phyloP scores from a whole-genome alignment of 2,113 vertebrate species.

The Prinia subflava region DNA sequence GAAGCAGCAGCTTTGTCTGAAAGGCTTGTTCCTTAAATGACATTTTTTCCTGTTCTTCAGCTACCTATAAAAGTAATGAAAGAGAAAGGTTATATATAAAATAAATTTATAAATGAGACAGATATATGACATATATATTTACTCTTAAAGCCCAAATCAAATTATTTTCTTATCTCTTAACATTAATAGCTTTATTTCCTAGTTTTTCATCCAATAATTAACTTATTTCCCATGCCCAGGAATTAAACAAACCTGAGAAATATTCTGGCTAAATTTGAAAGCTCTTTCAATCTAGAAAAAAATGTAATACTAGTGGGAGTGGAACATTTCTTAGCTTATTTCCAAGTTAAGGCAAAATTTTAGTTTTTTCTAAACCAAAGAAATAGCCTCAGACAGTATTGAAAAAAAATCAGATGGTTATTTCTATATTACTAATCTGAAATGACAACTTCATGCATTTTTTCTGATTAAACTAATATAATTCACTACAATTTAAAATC shows the following conservation, averaged over 20 bases:
- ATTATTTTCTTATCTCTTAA: background rate
- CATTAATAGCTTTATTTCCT: background rate
- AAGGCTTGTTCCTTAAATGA: conserved; percentile 72
- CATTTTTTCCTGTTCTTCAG: conserved; percentile 75
- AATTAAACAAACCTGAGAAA: background rate
- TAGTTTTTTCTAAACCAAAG: background rate
- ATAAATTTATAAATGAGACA: background rate
- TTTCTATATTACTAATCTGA: background rate
- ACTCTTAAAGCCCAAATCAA: background rate
- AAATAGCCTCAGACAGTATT: background rate
- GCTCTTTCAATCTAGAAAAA: background rate
- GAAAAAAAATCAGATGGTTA: background rate
- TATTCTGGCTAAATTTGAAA: background rate
- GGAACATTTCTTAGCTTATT: background rate
- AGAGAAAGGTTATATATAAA: background rate
- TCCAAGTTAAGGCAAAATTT: background rate
- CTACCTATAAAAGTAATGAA: conserved; percentile 72
- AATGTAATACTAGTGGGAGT: background rate
- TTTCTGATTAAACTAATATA: background rate
- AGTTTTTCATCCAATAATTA: background rate
- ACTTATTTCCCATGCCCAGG: background rate
- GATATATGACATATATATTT: background rate
- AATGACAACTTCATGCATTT: background rate
- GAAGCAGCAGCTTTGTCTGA: conserved; percentile 75
- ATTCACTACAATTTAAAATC: background rate